A percentile compares a stretch with the other conserved stretches of the same genome.
Evolutionary conservation across 1,140 invertebrate species (phyloP).

Genomic region (Zaprionus vittiger): DNA sequence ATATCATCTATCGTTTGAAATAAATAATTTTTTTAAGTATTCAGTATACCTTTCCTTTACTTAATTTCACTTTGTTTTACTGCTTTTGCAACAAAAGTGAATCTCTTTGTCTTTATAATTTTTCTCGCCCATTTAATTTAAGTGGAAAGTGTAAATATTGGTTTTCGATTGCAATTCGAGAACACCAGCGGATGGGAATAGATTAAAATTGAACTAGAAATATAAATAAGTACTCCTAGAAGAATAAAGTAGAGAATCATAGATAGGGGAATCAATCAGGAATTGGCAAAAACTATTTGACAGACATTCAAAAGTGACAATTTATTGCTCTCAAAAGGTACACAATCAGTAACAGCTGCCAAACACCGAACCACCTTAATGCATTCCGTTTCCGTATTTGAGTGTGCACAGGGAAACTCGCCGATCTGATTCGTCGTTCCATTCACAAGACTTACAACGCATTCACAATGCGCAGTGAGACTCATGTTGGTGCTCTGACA

Average conservation of each 20-base stretch:
- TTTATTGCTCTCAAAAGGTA: slow-evolving; percentile 51
- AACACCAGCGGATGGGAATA: slow-evolving; percentile 26
- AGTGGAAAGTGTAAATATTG: slow-evolving; percentile 71
- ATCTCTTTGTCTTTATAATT: slow-evolving; percentile 50
- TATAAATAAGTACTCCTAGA: background rate
- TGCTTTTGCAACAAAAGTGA: slow-evolving; percentile 8
- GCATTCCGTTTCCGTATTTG: slow-evolving; percentile 49
- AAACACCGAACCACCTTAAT: slow-evolving; percentile 41
- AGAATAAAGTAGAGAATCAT: background rate
- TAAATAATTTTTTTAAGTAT: background rate
- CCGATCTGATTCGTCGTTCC: slow-evolving; percentile 38
- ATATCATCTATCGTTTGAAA: background rate
- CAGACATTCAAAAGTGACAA: slow-evolving; percentile 34
- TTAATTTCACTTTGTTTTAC: slow-evolving; percentile 25
- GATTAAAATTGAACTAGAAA: slow-evolving; percentile 30
- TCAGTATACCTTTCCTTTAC: background rate
- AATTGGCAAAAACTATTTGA: slow-evolving; percentile 5
- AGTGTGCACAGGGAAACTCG: slow-evolving; percentile 32
- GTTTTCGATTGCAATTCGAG: slow-evolving; percentile 66
- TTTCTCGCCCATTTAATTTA: slow-evolving; percentile 23
- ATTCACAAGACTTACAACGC: slow-evolving; percentile 54
- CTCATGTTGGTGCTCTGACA: slow-evolving; percentile 48
- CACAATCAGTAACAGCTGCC: slow-evolving; percentile 64
- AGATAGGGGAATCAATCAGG: slow-evolving; percentile 10
- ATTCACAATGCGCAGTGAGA: slow-evolving; percentile 20